Conservation (phyloP, 2,113 vertebrate species). For the Myrmecophaga tridactyla region DNA sequence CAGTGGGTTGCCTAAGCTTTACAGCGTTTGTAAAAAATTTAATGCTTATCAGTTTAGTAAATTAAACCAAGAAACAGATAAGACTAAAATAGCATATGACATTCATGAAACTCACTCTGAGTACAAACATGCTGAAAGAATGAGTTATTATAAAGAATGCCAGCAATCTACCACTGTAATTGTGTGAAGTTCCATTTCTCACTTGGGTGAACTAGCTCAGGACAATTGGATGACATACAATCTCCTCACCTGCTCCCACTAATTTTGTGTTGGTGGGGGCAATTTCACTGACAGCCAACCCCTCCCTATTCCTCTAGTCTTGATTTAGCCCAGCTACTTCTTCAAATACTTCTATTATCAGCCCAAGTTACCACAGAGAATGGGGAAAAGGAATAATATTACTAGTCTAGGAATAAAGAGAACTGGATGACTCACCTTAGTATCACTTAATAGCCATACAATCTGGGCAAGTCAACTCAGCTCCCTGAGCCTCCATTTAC, state of each 20-base stretch:
- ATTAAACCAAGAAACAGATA: background rate
- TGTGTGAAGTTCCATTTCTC: background rate
- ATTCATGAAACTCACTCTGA: background rate
- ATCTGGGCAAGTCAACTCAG: fast-evolving
- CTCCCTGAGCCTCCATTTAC: background rate
- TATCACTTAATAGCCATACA: fast-evolving
- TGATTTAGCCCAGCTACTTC: background rate
- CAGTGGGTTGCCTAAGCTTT: background rate
- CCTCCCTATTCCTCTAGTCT: background rate
- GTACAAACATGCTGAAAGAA: background rate
- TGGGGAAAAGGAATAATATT: too few relatives aligned
- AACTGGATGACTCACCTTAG: background rate
- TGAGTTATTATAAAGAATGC: fast-evolving
- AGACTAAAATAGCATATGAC: background rate
- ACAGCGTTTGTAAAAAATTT: constrained; percentile 30
- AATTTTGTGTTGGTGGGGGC: background rate
- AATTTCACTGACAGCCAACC: background rate
- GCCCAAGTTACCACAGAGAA: background rate
- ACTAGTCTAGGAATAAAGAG: too few relatives aligned
- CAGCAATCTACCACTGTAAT: background rate
- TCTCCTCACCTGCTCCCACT: background rate
- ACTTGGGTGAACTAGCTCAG: fast-evolving
- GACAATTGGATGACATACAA: background rate
- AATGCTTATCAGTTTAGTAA: background rate
- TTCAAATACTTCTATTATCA: background rate